Conservation (phyloP, 2,113 vertebrate genomes). For the Elephantulus edwardii region DNA sequence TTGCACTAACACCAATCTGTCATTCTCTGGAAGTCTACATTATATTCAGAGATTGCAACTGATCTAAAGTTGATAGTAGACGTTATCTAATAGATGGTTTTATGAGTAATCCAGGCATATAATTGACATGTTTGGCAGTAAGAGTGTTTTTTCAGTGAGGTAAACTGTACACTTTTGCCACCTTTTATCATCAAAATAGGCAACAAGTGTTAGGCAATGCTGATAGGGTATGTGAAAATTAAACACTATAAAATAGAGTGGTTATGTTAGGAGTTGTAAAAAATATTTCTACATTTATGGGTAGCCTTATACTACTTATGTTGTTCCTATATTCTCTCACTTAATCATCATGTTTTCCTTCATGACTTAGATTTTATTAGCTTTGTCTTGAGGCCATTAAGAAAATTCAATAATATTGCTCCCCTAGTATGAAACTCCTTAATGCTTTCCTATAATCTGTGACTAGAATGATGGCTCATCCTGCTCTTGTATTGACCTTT, state of each 20-base stretch:
- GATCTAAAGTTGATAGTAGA: neutral
- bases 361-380: neutral
- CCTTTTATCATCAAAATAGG: neutral
- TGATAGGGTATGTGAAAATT: neutral
- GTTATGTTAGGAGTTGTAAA: neutral
- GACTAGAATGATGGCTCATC: neutral
- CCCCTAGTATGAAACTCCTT: neutral
- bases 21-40: too few species aligned
- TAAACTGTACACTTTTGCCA: neutral
- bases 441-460: neutral
- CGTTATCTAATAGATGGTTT: too few species aligned
- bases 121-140: constrained; percentile 10
- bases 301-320: neutral
- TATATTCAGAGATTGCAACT: neutral
- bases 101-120: neutral
- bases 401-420: neutral
- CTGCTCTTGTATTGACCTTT: neutral
- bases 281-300: neutral
- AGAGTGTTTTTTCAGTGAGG: neutral
- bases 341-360: neutral
- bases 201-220: constrained; percentile 5
- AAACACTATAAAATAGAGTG: neutral
- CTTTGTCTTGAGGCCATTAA: neutral
- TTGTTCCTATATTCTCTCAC: neutral
- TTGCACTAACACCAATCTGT: too few species aligned